Base-by-base conservation (phyloP, 2,888 invertebrate species). In the Philopedon plagiatum region DNA sequence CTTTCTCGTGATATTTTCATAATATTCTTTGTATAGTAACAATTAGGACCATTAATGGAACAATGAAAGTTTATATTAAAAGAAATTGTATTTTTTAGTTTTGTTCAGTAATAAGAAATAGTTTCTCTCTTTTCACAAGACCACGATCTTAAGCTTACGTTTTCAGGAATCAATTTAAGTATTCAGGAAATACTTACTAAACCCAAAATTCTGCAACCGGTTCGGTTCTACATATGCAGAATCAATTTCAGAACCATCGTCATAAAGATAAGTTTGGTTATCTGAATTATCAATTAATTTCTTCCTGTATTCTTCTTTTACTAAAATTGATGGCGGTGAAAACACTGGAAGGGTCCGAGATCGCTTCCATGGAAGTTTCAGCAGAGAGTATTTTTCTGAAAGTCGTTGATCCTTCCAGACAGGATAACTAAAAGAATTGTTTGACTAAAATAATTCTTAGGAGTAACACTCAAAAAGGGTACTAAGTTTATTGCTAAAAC, bases 241-340 rank as follows among this genome's bases (percentile, higher is more conserved):
- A 64, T 79, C 78, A 15, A 76, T 56, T 54, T 78, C 78, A 3
- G 77, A 77, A 15, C 76, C 77, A 51, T 79, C 78, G 37, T 79
- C 79, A 57, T 78, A 79, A 5, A 75, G 57, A 63, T 79, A 79
- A 5, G 79, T 79, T 49, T 77, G 73, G 0, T 75, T 70, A 15
- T 79, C 79, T 9, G 70, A 75, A 44, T 71, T 63, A 13, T 77
- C 75, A 9, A 26, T 41, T 1, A 60, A 26, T 11, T 54, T 61
- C 1, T 63, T 62, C 13, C 51, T 41, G 44, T 58, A 62, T 56
- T 74, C 49, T 5, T 57, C 57, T 13, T 61, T 49, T 13, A 46
- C 34, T 56, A 69, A 67, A 0, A 72, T 63, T 18, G 75, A 56
- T 9, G 70, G 60, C 23, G 23, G 41, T 5, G 73, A 71, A 56